Evolutionary conservation across 2,888 invertebrate genomes (phyloP).

Genomic region (Eumerus sabulonum): DNA sequence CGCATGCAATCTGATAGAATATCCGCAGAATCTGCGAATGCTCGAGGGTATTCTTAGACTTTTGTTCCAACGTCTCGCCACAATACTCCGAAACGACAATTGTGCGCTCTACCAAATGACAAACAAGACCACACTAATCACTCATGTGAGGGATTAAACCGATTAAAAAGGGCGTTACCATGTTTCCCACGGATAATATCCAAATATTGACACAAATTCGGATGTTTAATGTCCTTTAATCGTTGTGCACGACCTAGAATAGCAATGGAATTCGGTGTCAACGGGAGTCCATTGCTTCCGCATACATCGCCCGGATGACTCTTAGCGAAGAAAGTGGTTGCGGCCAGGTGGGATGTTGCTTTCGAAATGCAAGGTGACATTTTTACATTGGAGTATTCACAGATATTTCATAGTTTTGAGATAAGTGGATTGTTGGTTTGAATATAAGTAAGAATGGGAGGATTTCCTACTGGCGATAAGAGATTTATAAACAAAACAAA

Average conservation of each 20-base stretch:
- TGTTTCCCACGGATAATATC: slow-evolving; percentile 96
- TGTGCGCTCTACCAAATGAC: slow-evolving; percentile 84
- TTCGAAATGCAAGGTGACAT: slow-evolving; percentile 71
- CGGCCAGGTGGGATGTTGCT: slow-evolving; percentile 82
- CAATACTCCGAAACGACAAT: slow-evolving; percentile 90
- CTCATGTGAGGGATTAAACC: neutral
- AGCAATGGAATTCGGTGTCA: slow-evolving; percentile 97
- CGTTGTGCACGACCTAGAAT: slow-evolving; percentile 93
- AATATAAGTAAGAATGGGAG: slow-evolving; percentile 35
- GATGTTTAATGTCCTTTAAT: slow-evolving; percentile 88
- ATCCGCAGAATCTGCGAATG: slow-evolving; percentile 82
- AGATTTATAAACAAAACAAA: slow-evolving; percentile 55
- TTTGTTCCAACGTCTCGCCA: slow-evolving; percentile 83
- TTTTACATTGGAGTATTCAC: slow-evolving; percentile 15
- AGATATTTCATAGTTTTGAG: slow-evolving; percentile 27
- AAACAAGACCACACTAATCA: slow-evolving; percentile 10
- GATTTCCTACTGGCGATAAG: slow-evolving; percentile 26
- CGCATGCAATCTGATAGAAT: slow-evolving; percentile 86
- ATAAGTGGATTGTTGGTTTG: neutral
- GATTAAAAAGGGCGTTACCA: slow-evolving; percentile 81
- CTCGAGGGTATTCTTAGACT: slow-evolving; percentile 78
- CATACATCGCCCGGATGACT: slow-evolving; percentile 94
- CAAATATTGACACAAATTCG: slow-evolving; percentile 92
- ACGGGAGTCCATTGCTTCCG: slow-evolving; percentile 96
- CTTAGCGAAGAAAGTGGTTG: slow-evolving; percentile 94